Conservation (phyloP, 2,797 vertebrate species). For the Odontamblyopus lacepedii region DNA sequence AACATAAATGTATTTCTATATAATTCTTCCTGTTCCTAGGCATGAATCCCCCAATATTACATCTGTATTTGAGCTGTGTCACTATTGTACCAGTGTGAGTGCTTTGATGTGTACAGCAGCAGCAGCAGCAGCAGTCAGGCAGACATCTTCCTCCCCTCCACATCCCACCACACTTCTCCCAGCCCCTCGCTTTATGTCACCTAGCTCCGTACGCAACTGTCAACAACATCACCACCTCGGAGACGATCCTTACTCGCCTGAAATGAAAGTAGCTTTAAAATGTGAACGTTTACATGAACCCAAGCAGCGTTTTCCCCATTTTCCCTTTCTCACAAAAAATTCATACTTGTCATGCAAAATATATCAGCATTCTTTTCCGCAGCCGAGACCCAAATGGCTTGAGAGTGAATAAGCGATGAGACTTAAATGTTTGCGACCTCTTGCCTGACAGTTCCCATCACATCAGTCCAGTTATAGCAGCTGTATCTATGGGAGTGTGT, state of each 20-base stretch:
- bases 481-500: constrained; percentile 27
- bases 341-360: constrained; percentile 83
- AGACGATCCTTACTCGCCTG: constrained; percentile 37
- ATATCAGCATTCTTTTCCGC: constrained; percentile 62
- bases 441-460: constrained; percentile 81
- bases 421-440: constrained; percentile 82
- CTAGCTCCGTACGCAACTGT: constrained; percentile 24
- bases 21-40: neutral
- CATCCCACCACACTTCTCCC: neutral
- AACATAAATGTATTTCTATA: neutral
- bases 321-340: constrained; percentile 74
- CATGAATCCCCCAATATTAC: neutral
- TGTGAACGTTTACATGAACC: constrained; percentile 62
- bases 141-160: constrained; percentile 15
- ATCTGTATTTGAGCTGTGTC: constrained; percentile 4
- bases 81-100: constrained; percentile 5
- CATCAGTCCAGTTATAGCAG: constrained; percentile 65
- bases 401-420: constrained; percentile 83
- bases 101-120: constrained; percentile 20
- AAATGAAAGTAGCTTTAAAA: constrained; percentile 58
- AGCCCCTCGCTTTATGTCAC: constrained; percentile 31
- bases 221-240: constrained; percentile 52
- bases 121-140: constrained; percentile 2
- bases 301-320: constrained; percentile 26
- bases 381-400: constrained; percentile 75